Conservation (phyloP, 2,888 invertebrate species). For the Chrysolina americana region DNA sequence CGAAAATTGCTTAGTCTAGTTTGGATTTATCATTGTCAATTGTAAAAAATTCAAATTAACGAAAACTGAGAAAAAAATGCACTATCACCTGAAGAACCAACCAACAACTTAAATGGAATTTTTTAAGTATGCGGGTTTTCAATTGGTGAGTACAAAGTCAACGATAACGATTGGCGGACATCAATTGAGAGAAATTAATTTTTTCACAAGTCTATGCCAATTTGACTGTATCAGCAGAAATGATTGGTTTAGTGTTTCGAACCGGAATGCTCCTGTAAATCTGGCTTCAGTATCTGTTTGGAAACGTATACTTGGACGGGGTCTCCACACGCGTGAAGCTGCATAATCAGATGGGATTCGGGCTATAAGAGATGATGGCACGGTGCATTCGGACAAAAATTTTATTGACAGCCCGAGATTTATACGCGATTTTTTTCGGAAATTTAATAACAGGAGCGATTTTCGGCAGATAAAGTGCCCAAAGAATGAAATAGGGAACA, state of each 20-base stretch:
- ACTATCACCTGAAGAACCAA: too few relatives aligned
- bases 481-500: not conserved
- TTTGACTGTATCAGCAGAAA: conserved; percentile 13
- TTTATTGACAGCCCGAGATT: conserved; percentile 21
- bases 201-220: not conserved
- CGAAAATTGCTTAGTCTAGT: too few relatives aligned
- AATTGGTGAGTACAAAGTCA: too few relatives aligned
- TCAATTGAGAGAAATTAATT: too few relatives aligned
- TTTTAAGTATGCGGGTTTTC: too few relatives aligned
- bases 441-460: conserved; percentile 19
- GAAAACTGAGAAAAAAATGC: too few relatives aligned
- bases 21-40: too few relatives aligned
- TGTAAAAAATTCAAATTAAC: too few relatives aligned
- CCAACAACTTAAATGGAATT: too few relatives aligned
- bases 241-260: conserved; percentile 14
- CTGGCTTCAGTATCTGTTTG: conserved; percentile 19
- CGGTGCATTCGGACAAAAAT: conserved; percentile 22
- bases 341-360: conserved; percentile 24
- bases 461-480: conserved; percentile 5
- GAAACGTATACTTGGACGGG: conserved; percentile 18
- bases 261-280: conserved; percentile 16
- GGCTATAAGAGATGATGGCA: conserved; percentile 19
- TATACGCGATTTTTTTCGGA: conserved; percentile 18
- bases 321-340: conserved; percentile 22
- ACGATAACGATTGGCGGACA: too few relatives aligned